Percentiles rank a stretch among this genome's conserved stretches.
phyloP scores from a whole-genome alignment of 1,140 invertebrate species.

The Orchestia grillus region DNA sequence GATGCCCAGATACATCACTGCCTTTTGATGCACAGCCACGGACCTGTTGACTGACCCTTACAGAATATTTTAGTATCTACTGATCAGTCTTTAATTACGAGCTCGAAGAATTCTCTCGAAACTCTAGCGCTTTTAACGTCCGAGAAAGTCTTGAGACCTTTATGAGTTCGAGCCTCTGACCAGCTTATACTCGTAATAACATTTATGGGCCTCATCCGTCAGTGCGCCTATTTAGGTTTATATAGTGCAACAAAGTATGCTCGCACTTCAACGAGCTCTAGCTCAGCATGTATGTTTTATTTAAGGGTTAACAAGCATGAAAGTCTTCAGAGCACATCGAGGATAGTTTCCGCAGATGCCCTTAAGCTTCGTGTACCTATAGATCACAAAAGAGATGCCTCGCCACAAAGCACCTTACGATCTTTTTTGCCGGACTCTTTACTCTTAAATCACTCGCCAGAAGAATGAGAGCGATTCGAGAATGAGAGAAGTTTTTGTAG shows the following conservation, averaged over 20 bases:
- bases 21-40: background rate
- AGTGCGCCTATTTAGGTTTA: background rate
- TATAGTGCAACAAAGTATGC: background rate
- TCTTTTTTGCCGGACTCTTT: background rate
- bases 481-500: background rate
- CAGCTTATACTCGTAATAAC: background rate
- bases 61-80: background rate
- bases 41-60: background rate
- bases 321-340: background rate
- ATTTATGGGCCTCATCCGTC: background rate
- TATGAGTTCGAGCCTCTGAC: background rate
- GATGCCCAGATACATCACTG: constrained; percentile 34
- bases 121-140: background rate
- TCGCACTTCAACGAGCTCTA: background rate
- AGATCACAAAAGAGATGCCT: background rate
- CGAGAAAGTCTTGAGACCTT: background rate
- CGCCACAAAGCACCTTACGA: background rate
- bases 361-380: background rate
- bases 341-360: background rate
- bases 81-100: background rate
- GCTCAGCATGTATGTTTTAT: background rate
- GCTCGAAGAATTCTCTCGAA: background rate
- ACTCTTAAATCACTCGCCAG: background rate
- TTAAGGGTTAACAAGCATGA: background rate
- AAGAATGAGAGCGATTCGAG: background rate